Percentiles rank a stretch among this genome's conserved stretches.
Conservation (phyloP, 2,113 vertebrate species). For the Pachyramphus minor region DNA sequence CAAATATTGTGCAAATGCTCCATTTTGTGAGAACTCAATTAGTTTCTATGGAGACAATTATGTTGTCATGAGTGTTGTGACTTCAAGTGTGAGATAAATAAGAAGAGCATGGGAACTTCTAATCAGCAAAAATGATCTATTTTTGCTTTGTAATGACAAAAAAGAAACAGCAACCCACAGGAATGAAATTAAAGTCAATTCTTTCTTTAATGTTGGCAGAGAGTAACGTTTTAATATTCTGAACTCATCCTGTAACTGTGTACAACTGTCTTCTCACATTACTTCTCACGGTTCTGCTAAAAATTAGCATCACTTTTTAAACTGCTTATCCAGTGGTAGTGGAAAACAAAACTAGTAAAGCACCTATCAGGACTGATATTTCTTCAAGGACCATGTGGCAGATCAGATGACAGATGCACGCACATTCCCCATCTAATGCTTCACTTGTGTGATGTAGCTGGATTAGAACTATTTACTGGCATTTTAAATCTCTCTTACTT, state of each 20-base stretch:
- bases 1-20: slow-evolving; percentile 56
- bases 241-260: not conserved
- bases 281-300: not conserved
- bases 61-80: slow-evolving; percentile 26
- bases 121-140: slow-evolving; percentile 31
- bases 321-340: not conserved
- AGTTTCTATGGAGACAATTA: slow-evolving; percentile 65
- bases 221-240: slow-evolving; percentile 13
- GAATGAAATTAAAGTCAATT: not conserved
- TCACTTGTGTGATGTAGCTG: not conserved
- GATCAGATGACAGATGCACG: not conserved
- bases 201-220: slow-evolving; percentile 4
- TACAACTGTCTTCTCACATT: not conserved
- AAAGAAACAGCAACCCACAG: not conserved
- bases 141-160: slow-evolving; percentile 26
- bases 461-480: slow-evolving; percentile 15
- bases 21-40: not conserved
- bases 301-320: slow-evolving; percentile 23
- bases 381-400: not conserved
- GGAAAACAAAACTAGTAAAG: not conserved
- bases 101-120: slow-evolving; percentile 17
- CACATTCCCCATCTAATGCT: not conserved
- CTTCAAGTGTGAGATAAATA: slow-evolving; percentile 51
- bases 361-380: not conserved
- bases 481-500: slow-evolving; percentile 41